phyloP scores from a whole-genome alignment of 2,113 vertebrate species.

The Psettodes erumei region DNA sequence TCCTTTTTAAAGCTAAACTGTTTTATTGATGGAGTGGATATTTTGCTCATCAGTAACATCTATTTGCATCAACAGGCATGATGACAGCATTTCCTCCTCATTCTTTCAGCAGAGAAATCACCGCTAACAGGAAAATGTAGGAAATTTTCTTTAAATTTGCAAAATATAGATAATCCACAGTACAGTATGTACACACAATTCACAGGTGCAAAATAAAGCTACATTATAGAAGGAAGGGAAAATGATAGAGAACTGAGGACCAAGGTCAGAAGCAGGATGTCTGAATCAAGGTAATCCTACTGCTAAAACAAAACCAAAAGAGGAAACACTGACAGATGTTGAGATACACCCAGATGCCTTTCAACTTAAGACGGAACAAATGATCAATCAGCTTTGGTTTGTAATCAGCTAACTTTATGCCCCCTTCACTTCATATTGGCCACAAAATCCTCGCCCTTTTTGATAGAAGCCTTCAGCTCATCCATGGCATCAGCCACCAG shows the following conservation, averaged over 20 bases:
- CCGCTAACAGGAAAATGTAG: conserved; percentile 56
- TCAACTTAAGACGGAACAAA: conserved; percentile 57
- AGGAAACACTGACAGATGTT: conserved; percentile 66
- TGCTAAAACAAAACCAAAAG: conserved; percentile 44
- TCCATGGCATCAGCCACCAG: conserved; percentile 88
- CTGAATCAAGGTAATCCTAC: conserved; percentile 15
- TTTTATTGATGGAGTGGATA: conserved; percentile 78
- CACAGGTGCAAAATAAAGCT: conserved; percentile 33
- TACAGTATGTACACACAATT: conserved; percentile 58
- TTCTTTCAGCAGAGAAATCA: conserved; percentile 46
- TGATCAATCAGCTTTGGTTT: conserved; percentile 44
- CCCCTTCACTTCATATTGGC: conserved; percentile 90
- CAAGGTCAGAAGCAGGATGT: conserved; percentile 28
- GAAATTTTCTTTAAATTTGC: conserved; percentile 22
- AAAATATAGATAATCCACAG: conserved; percentile 57
- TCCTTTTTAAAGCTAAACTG: conserved; percentile 31
- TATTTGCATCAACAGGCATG: conserved; percentile 57
- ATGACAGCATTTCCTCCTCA: conserved; percentile 66
- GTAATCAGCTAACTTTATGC: background rate
- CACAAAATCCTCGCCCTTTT: conserved; percentile 97
- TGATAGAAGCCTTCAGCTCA: conserved; percentile 96
- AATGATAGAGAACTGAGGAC: background rate
- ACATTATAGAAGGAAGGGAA: conserved; percentile 21
- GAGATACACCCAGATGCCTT: conserved; percentile 50
- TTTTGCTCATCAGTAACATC: conserved; percentile 66